phyloP scores from a whole-genome alignment of 2,888 invertebrate species.

The Holacanthella duospinosa region DNA sequence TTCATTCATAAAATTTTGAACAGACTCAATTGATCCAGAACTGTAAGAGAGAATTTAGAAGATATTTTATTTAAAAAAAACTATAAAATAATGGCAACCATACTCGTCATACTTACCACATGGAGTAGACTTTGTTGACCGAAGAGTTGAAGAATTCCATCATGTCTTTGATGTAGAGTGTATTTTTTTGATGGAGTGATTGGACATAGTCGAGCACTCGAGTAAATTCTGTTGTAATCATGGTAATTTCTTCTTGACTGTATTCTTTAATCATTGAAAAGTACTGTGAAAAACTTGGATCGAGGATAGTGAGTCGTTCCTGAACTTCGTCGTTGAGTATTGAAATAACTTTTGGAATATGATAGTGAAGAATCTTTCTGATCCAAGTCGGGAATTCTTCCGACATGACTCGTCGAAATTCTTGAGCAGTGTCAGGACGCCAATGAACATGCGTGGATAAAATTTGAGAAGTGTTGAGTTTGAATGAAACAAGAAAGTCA shows the following conservation, averaged over 20 bases:
- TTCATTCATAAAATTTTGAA: not conserved
- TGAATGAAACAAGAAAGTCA: constrained; percentile 36
- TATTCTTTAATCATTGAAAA: not conserved
- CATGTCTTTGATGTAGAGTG: constrained; percentile 2
- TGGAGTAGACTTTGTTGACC: not conserved
- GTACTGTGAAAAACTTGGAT: not conserved
- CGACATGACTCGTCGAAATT: constrained; percentile 21
- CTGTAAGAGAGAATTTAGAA: too few relatives aligned
- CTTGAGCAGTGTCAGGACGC: constrained; percentile 37
- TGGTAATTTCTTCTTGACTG: not conserved
- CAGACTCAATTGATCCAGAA: not conserved
- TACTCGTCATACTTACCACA: not conserved
- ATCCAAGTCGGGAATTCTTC: constrained; percentile 4
- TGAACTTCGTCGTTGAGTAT: constrained; percentile 17
- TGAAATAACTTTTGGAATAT: constrained; percentile 8
- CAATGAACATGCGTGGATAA: constrained; percentile 38
- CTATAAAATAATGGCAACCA: not conserved
- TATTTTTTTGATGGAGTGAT: constrained; percentile 2
- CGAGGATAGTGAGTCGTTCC: constrained; percentile 10
- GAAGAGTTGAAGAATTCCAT: not conserved
- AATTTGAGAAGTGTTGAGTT: constrained; percentile 38
- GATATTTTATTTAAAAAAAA: too few relatives aligned
- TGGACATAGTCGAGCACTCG: not conserved
- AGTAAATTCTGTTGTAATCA: not conserved
- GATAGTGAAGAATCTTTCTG: constrained; percentile 35